These are phyloP conservation scores for Clinocottus analis DNA, from an alignment of 2,113 vertebrate genomes.

Conservation along the genomic window DNA sequence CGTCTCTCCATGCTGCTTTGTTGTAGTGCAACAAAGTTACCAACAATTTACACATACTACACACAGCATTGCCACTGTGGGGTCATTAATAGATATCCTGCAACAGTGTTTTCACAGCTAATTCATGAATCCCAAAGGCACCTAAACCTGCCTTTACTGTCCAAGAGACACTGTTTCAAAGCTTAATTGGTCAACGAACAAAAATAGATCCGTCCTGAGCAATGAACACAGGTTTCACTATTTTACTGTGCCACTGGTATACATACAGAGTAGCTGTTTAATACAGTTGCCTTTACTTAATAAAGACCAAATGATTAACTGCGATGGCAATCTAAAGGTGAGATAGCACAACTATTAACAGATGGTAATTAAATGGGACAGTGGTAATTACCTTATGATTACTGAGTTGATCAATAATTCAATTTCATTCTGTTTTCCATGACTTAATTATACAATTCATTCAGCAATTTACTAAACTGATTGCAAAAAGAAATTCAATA, in stretches of 20 bases:
- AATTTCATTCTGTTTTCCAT: slow-evolving; percentile 5
- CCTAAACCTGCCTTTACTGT: slow-evolving; percentile 39
- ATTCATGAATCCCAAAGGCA: slow-evolving; percentile 50
- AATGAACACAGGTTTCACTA: slow-evolving; percentile 30
- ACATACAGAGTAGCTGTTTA: neutral
- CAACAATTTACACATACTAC: neutral
- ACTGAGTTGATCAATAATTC: slow-evolving; percentile 25
- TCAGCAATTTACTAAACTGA: slow-evolving; percentile 10
- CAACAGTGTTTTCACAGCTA: slow-evolving; percentile 52
- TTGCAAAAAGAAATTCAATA: neutral
- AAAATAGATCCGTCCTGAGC: slow-evolving; percentile 44
- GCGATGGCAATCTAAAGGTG: slow-evolving; percentile 8
- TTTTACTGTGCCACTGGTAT: slow-evolving; percentile 17
- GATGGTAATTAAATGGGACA: slow-evolving; percentile 20
- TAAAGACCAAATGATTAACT: neutral
- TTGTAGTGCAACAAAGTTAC: slow-evolving; percentile 6
- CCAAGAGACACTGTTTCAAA: slow-evolving; percentile 38
- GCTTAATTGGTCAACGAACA: slow-evolving; percentile 50
- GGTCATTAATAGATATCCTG: slow-evolving; percentile 42
- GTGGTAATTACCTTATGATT: slow-evolving; percentile 4
- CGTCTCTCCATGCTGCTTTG: neutral
- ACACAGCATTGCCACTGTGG: slow-evolving; percentile 50
- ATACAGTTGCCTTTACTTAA: neutral
- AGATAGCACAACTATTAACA: neutral
- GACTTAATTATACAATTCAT: slow-evolving; percentile 3